Percentiles rank a stretch among this genome's conserved stretches.
Evolutionary conservation across 2,113 vertebrate genomes (phyloP).

Genomic region (Polypterus senegalus): DNA sequence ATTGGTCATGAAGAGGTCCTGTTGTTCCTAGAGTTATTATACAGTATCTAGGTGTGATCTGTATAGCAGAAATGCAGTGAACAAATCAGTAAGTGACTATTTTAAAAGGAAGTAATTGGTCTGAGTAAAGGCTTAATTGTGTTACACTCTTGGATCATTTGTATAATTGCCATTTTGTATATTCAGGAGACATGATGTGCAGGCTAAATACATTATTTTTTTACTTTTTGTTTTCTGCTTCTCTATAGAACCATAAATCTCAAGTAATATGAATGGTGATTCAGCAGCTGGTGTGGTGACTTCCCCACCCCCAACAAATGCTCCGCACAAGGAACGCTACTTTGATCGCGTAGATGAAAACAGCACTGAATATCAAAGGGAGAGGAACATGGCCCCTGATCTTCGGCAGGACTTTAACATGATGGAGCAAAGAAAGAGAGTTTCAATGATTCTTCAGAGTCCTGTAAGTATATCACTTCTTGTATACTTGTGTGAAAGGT

Average conservation of each 20-base stretch:
- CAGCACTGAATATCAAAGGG: conserved; percentile 84
- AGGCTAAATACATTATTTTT: conserved; percentile 3
- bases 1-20: too few relatives aligned
- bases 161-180: too few relatives aligned
- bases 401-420: conserved; percentile 97
- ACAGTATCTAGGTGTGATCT: too few relatives aligned
- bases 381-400: conserved; percentile 95
- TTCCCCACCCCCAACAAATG: conserved; percentile 82
- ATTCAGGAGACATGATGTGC: neutral
- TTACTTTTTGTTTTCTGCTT: conserved; percentile 18
- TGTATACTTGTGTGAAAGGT: neutral
- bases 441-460: conserved; percentile 98
- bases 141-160: too few relatives aligned
- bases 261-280: conserved; percentile 83
- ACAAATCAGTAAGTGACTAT: too few relatives aligned
- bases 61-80: too few relatives aligned
- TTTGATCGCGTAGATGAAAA: conserved; percentile 95
- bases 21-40: too few relatives aligned
- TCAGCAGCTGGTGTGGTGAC: conserved; percentile 87
- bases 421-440: conserved; percentile 97
- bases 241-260: conserved; percentile 30
- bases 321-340: conserved; percentile 93
- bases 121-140: too few relatives aligned
- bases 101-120: too few relatives aligned
- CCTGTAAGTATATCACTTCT: conserved; percentile 58